Conservation (phyloP, 2,797 vertebrate genomes). For the Coreius guichenoti region DNA sequence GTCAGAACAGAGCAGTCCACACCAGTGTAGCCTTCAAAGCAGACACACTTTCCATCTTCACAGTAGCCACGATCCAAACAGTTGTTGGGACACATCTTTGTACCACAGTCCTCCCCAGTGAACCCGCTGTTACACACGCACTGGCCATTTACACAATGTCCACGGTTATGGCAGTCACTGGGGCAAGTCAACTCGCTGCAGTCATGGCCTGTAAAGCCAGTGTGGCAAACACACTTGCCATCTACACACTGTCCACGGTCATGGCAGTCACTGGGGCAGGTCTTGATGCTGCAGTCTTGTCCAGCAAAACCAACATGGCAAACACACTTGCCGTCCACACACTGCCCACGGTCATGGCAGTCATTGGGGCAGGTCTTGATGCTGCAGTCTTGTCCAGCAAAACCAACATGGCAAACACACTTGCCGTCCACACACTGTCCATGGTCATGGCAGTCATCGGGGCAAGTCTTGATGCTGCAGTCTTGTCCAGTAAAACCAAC, state of each 20-base stretch:
- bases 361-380: slow-evolving; percentile 83
- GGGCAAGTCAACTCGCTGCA: slow-evolving; percentile 87
- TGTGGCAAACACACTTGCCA: slow-evolving; percentile 82
- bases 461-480: slow-evolving; percentile 75
- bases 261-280: slow-evolving; percentile 85
- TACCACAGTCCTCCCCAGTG: slow-evolving; percentile 81
- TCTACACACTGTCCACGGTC: slow-evolving; percentile 82
- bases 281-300: background rate
- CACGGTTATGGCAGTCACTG: slow-evolving; percentile 80
- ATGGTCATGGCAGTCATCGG: slow-evolving; percentile 69
- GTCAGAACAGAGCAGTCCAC: slow-evolving; percentile 82
- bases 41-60: slow-evolving; percentile 78
- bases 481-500: slow-evolving; percentile 71
- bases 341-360: slow-evolving; percentile 81
- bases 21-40: slow-evolving; percentile 84
- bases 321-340: slow-evolving; percentile 82
- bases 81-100: slow-evolving; percentile 86
- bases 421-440: slow-evolving; percentile 84
- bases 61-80: slow-evolving; percentile 86
- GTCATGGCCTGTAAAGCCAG: slow-evolving; percentile 81
- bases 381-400: slow-evolving; percentile 81
- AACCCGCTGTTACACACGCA: slow-evolving; percentile 89
- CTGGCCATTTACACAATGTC: slow-evolving; percentile 83
- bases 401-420: slow-evolving; percentile 86
- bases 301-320: slow-evolving; percentile 69